Evolutionary conservation across 2,113 vertebrate species (phyloP).

Genomic region (Tautogolabrus adspersus): DNA sequence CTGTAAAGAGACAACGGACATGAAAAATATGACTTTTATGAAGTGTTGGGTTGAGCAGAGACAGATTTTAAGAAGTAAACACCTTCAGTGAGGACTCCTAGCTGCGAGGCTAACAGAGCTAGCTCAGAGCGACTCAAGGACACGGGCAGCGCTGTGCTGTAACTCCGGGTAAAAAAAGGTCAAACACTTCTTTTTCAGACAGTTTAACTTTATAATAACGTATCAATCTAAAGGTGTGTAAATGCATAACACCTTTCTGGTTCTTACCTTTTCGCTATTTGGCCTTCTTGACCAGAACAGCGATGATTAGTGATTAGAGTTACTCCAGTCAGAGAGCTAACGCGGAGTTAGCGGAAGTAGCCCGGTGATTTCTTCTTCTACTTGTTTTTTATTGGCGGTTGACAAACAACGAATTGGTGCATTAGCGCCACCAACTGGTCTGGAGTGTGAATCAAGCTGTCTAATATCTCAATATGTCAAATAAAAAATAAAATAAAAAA

Average conservation of each 20-base stretch:
- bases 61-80: accelerated
- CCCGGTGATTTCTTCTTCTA: background rate
- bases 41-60: background rate
- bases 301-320: slow-evolving; percentile 31
- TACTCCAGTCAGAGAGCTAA: slow-evolving; percentile 27
- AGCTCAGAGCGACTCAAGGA: slow-evolving; percentile 75
- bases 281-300: slow-evolving; percentile 88
- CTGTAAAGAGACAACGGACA: too few relatives aligned
- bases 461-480: too few relatives aligned
- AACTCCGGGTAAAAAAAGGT: background rate
- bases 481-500: too few relatives aligned
- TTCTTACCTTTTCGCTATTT: slow-evolving; percentile 85
- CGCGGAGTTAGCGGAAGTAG: slow-evolving; percentile 51
- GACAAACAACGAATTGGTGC: background rate
- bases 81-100: background rate
- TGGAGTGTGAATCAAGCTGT: background rate
- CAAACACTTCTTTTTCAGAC: background rate
- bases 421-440: background rate
- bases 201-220: accelerated
- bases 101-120: slow-evolving; percentile 40
- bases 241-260: background rate
- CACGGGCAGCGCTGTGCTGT: slow-evolving; percentile 48
- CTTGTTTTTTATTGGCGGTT: background rate
- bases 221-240: accelerated
- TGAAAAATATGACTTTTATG: too few relatives aligned